These are phyloP conservation scores for Notocelia uddmanniana DNA, from an alignment of 2,888 invertebrate species.

Conservation along the genomic window DNA sequence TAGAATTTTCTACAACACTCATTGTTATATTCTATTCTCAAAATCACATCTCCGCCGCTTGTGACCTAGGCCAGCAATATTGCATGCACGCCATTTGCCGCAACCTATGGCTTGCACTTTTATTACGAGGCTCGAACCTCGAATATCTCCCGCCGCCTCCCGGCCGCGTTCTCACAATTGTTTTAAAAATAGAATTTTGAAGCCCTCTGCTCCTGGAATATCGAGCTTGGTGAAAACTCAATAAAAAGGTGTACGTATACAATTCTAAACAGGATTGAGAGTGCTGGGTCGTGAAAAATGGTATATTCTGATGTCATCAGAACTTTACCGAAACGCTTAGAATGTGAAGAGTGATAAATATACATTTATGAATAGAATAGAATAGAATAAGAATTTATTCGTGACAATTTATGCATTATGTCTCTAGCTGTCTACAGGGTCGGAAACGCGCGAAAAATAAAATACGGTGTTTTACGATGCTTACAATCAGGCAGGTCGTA, in stretches of 20 bases:
- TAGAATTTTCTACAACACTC: too few species aligned
- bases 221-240: neutral
- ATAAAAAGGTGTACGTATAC: constrained; percentile 9
- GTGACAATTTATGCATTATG: too few species aligned
- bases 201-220: constrained; percentile 2
- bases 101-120: constrained; percentile 35
- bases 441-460: too few species aligned
- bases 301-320: constrained; percentile 6
- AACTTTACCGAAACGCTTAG: neutral
- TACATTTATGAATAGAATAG: too few species aligned
- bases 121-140: constrained; percentile 2
- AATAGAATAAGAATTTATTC: too few species aligned
- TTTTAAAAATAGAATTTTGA: constrained; percentile 20
- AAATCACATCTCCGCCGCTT: neutral
- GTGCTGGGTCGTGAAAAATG: neutral
- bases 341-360: too few species aligned
- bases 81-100: constrained; percentile 26
- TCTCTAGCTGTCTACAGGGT: too few species aligned
- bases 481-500: too few species aligned
- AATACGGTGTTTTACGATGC: too few species aligned
- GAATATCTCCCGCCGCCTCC: neutral
- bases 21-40: too few species aligned
- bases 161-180: constrained; percentile 7
- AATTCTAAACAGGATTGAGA: constrained; percentile 21
- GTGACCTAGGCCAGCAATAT: constrained; percentile 5